Evolutionary conservation across 2,113 vertebrate genomes (phyloP).

Genomic region (Pycnonotus jocosus): DNA sequence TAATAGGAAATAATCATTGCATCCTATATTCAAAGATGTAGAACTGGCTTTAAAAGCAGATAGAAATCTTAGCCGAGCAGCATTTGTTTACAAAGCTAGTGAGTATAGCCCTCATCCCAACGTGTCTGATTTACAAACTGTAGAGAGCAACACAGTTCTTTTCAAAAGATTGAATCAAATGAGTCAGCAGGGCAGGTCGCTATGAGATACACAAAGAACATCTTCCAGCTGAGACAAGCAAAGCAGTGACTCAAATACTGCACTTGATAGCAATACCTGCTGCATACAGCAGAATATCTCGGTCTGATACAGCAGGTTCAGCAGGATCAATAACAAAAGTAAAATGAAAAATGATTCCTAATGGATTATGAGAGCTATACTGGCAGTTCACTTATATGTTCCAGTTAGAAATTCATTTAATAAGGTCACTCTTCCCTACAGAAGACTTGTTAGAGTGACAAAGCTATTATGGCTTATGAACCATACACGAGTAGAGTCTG

Average conservation of each 20-base stretch:
- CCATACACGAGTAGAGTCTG: accelerated
- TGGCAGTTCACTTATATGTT: neutral
- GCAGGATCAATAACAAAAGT: neutral
- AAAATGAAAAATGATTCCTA: neutral
- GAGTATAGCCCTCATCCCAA: neutral
- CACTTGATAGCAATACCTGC: neutral
- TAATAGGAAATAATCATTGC: neutral
- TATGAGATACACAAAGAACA: neutral
- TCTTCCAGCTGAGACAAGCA: constrained; percentile 5
- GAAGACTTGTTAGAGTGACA: neutral
- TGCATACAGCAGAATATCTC: neutral
- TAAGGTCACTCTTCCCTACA: neutral
- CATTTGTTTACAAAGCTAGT: neutral
- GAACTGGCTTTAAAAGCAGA: neutral
- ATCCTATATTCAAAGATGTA: neutral
- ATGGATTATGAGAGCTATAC: neutral
- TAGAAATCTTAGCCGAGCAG: neutral
- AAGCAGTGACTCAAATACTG: neutral
- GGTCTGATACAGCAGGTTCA: neutral
- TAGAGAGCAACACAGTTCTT: neutral
- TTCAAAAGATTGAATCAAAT: neutral
- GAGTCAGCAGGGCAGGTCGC: neutral
- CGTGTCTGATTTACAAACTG: neutral
- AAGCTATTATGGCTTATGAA: neutral
- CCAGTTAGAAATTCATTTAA: neutral